Evolutionary conservation across 2,113 vertebrate species (phyloP).

Genomic region (Hyperopisus bebe): DNA sequence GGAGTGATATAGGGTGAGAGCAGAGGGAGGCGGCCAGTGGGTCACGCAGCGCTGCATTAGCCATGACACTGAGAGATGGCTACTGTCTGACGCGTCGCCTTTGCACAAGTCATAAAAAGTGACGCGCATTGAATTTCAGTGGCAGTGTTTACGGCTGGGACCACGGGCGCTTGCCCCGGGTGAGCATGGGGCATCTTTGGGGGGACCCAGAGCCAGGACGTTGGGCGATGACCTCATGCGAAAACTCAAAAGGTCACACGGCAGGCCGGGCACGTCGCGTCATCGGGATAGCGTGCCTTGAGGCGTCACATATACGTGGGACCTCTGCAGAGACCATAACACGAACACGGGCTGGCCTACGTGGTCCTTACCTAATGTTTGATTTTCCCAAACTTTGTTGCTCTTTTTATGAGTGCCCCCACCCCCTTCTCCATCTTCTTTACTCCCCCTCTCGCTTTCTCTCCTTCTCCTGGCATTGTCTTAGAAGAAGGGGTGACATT

Average conservation of each 20-base stretch:
- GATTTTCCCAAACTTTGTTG: constrained; percentile 76
- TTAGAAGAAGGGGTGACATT: constrained; percentile 73
- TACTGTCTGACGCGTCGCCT: constrained; percentile 33
- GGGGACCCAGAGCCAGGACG: background rate
- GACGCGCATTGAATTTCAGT: constrained; percentile 17
- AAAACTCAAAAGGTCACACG: constrained; percentile 12
- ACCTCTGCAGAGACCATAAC: constrained; percentile 12
- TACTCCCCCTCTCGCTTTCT: constrained; percentile 48
- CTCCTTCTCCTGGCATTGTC: constrained; percentile 62
- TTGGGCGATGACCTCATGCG: constrained; percentile 22
- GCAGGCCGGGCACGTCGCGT: background rate
- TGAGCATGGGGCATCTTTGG: background rate
- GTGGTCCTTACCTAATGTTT: constrained; percentile 65
- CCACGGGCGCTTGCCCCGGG: background rate
- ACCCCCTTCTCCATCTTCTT: constrained; percentile 37
- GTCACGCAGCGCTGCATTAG: constrained; percentile 34
- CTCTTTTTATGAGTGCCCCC: constrained; percentile 64
- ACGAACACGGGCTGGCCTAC: constrained; percentile 33
- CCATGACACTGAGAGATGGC: constrained; percentile 39
- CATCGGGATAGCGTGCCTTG: background rate
- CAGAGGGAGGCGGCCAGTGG: constrained; percentile 24
- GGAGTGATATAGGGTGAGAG: constrained; percentile 43
- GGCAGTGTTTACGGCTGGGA: background rate
- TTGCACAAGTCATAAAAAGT: constrained; percentile 37
- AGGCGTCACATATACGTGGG: background rate